Base-by-base conservation (phyloP, 2,888 invertebrate species). In the Volucella zonaria region DNA sequence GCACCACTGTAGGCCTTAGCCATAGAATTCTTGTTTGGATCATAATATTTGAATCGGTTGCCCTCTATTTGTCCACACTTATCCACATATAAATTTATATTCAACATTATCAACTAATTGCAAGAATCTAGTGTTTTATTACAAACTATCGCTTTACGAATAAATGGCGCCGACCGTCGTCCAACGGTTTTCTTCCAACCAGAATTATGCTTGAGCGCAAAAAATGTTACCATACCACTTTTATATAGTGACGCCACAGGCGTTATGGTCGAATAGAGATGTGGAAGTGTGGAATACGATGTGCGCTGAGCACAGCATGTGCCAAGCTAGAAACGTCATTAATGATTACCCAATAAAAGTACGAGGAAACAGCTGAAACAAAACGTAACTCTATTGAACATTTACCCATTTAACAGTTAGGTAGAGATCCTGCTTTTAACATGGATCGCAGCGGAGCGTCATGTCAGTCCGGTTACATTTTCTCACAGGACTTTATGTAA, bases 191-290 rank as follows among this genome's bases (percentile, higher is more conserved):
- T 12, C 66, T 61, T 71, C 59, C 76, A 82, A 71, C 66, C 59
- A 67, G 31, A 71, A 67, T 71, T 66, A 82, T 61, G 76, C 76
- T 77, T 77, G 81, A 70, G 58, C 58, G 62, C 58, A 71, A 71
- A 78, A 71, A 51, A 59, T 71, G 71, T 70, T 70, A 31, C 70
- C 58, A 74, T 43, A 59, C 81, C 15, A 59, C 64, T 64, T 51
- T 31, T 23, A 56, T 58, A 51, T 12, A 51, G 52, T 61, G 70
- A 59, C n/a, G 51, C 81, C 52, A 2, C 18, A 56, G 66, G 81
- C 77, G 43, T 40, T 61, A 61, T 51, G 54, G 8, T 40, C 15
- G 43, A 40, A 12, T 52, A 38, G 40, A 43, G 14, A 51, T 8
- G 51, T 31, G 18, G 40, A 31, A 64, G 54, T 54, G 68, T 49